These are phyloP conservation scores for Eupeodes latifasciatus DNA, from an alignment of 2,888 invertebrate species.

Conservation along the genomic window DNA sequence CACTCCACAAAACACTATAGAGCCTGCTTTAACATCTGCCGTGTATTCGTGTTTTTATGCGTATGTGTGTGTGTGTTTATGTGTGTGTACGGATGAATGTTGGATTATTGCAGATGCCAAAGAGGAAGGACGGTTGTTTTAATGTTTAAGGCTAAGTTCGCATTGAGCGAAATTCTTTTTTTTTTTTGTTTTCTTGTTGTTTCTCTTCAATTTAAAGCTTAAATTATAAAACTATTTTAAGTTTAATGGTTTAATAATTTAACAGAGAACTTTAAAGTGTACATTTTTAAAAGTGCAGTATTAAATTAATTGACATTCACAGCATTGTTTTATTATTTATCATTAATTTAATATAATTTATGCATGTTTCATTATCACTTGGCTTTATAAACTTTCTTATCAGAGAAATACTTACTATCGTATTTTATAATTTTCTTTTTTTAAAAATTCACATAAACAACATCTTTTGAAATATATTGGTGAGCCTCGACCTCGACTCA, in stretches of 20 bases:
- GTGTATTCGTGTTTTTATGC: conserved; percentile 22
- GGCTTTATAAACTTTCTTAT: too few species aligned
- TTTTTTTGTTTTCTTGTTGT: not conserved
- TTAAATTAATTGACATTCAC: too few species aligned
- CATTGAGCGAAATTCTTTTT: conserved; percentile 24
- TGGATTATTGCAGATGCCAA: conserved; percentile 66
- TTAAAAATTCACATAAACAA: too few species aligned
- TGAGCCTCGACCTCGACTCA: too few species aligned
- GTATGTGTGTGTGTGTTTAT: not conserved
- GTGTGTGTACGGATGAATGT: conserved; percentile 53
- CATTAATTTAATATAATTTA: too few species aligned
- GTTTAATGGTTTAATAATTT: not conserved
- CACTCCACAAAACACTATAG: not conserved
- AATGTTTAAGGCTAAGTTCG: conserved; percentile 54
- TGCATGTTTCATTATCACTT: too few species aligned
- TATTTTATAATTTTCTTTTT: too few species aligned
- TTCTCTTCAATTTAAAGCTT: not conserved
- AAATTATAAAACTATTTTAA: not conserved
- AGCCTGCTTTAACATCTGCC: conserved; percentile 60
- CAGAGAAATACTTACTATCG: too few species aligned
- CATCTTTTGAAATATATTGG: too few species aligned
- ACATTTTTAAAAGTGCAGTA: not conserved
- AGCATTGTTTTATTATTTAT: too few species aligned
- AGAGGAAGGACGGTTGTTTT: conserved; percentile 33
- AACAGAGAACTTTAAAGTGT: not conserved